Base-by-base conservation (phyloP, 2,797 vertebrate genomes). In the Oreonectes daqikongensis region DNA sequence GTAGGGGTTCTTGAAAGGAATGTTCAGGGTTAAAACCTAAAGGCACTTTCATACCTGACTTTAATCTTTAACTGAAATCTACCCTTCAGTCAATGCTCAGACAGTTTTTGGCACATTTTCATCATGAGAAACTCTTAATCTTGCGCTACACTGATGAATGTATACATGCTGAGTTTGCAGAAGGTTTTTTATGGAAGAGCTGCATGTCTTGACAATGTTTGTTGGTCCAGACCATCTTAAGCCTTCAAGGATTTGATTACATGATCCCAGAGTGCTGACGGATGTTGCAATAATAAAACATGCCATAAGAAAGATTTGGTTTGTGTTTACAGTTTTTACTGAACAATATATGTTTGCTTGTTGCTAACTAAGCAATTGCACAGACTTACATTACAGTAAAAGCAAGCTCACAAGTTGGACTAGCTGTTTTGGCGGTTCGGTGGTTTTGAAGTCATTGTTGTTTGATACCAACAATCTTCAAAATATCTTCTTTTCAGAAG, bases 41-140 rank as follows among this genome's bases (percentile, higher is more conserved):
- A 46, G 44, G 40, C 30, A 17, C 17, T 50, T 40, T 64, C 22
- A n/a, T n/a, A n/a, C n/a, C n/a, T n/a, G n/a, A n/a, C n/a, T n/a
- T 26, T 18, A 40, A 65, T 53, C 72, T 65, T 40, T 6, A 28
- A 17, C n/a, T 64, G 22, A 65, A 28, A 53, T 65, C 60, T 65
- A 15, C 60, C 17, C 44, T 73, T 4, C 8, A 18, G 44, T n/a
- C 18, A 48, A 44, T 44, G 11, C 2, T n/a, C 15, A 1, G 32
- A 24, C 9, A 9, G 14, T 32, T 72, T 64, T 64, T 53, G 30
- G 48, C 30, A 64, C 3, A 26, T 24, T 30, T 17, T 42, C 40
- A 24, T 50, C 55, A 28, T 28, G 55, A 59, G 55, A 59, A 48
- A 59, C 57, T 57, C 12, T 32, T 15, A 32, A 17, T 35, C 17